A percentile compares a stretch with the other conserved stretches of the same genome.
phyloP scores from a whole-genome alignment of 2,888 invertebrate species.

The Hipparchia semele region DNA sequence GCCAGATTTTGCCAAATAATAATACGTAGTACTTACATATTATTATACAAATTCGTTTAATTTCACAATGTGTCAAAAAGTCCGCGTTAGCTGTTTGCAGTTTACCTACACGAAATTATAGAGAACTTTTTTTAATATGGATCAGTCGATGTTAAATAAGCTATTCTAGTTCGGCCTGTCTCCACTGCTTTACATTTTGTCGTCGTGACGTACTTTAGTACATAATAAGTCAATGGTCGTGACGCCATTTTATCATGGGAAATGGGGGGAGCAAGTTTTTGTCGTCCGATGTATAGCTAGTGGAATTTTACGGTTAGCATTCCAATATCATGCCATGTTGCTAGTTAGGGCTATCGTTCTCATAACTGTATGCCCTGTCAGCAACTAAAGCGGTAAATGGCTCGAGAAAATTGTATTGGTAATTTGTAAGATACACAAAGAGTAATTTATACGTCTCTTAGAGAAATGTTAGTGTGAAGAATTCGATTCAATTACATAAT shows the following conservation, averaged over 20 bases:
- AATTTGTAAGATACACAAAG: neutral
- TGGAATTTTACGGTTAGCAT: conserved; percentile 2
- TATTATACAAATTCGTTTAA: no score
- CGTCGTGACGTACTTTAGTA: no score
- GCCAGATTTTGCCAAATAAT: no score
- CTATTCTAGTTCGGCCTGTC: no score
- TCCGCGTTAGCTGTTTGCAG: no score
- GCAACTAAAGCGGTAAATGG: neutral
- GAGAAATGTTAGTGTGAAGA: conserved; percentile 1
- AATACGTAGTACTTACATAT: no score
- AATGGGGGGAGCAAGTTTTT: neutral
- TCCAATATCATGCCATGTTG: neutral
- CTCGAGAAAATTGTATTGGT: neutral
- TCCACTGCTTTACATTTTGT: no score
- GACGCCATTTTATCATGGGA: neutral
- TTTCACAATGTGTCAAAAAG: no score
- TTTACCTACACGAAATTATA: no score
- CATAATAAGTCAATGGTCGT: neutral
- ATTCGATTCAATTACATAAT: neutral
- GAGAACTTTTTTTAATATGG: no score
- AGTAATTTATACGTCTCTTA: neutral
- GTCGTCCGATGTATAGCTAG: neutral
- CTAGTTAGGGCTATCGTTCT: neutral
- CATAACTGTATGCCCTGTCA: neutral
- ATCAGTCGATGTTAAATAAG: no score